Conservation (phyloP, 2,113 vertebrate species). For the Euleptes europaea region DNA sequence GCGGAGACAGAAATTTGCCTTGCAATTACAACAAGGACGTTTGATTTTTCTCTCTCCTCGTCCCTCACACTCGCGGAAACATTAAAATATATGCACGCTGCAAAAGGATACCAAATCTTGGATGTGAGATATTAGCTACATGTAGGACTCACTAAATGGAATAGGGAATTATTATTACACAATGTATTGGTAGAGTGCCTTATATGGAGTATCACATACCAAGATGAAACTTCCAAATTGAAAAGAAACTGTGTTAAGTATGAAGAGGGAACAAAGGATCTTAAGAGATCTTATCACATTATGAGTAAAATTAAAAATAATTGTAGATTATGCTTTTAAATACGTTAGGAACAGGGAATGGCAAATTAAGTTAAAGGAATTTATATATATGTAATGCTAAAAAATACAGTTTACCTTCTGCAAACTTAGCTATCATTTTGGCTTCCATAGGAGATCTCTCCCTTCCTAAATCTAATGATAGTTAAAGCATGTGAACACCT, state of each 20-base stretch:
- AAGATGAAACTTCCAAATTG: not conserved
- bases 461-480: too few species aligned
- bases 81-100: conserved; percentile 4
- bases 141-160: not conserved
- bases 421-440: too few species aligned
- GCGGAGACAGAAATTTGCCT: conserved; percentile 74
- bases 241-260: not conserved
- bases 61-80: conserved; percentile 20
- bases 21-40: conserved; percentile 69
- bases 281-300: not conserved
- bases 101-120: not conserved
- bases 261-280: not conserved
- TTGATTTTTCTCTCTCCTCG: conserved; percentile 39
- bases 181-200: not conserved
- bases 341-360: too few species aligned
- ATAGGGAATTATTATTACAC: not conserved
- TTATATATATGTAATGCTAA: too few species aligned
- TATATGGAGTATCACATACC: not conserved
- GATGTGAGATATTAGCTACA: not conserved
- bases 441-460: too few species aligned
- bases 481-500: too few species aligned
- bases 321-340: too few species aligned
- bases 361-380: too few species aligned
- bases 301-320: too few species aligned
- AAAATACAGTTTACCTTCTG: too few species aligned